phyloP scores from a whole-genome alignment of 2,113 vertebrate species.

The Vireo altiloquus region DNA sequence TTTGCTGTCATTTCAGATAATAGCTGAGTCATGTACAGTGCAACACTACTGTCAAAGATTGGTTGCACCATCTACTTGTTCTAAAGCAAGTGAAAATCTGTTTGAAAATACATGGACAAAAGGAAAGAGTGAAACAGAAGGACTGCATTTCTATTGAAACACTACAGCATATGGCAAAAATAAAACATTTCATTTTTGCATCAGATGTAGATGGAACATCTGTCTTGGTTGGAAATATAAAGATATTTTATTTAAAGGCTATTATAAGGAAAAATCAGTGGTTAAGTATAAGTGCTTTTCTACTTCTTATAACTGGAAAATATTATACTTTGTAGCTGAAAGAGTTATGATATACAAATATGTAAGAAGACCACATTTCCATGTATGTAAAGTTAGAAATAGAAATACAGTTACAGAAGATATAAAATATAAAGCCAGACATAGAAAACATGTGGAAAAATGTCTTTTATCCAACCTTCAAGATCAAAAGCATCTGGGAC shows the following conservation, averaged over 20 bases:
- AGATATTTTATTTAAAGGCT: neutral
- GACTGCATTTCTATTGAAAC: neutral
- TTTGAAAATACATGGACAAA: neutral
- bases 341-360: neutral
- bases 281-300: neutral
- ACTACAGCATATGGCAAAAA: neutral
- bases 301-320: neutral
- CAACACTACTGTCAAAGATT: neutral
- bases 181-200: neutral
- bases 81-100: neutral
- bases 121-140: neutral
- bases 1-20: constrained; percentile 7
- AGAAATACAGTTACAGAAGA: neutral
- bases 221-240: neutral
- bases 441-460: neutral
- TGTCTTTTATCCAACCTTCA: neutral
- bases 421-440: neutral
- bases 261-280: neutral
- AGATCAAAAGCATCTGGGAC: neutral
- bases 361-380: neutral
- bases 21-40: neutral
- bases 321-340: neutral
- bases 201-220: neutral
- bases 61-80: neutral
- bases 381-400: neutral